Evolutionary conservation across 2,888 invertebrate species (phyloP), one percentile per base, ranked within the genome.

Genomic region (Drosophila mimetica): DNA sequence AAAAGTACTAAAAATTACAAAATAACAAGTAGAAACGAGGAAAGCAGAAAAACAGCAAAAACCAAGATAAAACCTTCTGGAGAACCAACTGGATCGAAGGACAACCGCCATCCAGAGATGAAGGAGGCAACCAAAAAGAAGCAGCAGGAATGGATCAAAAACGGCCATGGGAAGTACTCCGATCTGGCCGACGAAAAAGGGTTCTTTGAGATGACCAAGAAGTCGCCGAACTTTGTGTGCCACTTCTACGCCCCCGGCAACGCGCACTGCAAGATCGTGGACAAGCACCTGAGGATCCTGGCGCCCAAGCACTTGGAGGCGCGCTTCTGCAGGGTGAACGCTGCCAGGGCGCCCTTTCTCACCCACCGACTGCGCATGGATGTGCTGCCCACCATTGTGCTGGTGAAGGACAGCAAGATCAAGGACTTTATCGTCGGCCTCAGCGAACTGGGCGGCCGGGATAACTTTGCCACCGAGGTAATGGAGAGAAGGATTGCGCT

Each of bases 341-440:
- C 96, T 0, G 98, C 98, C 88, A 94, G 97, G 79, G 96, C 96
- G 47, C 97, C 98, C 0, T 99, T 99, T 92, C 93, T 99, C 3
- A 96, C 93, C 93, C 96, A 95, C 73, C 94, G 97, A 1, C 93
- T 99, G 54, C 95, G 96, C 89, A 97, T 99, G 80, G 95, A 95
- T 90, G 95, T 98, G 25, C 95, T 99, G 76, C 99, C 99, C 0
- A 98, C 98, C 0, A 94, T 99, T 22, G 96, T 96, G 2, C 92
- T 98, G 41, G 94, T 98, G 48, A 95, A 95, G 86, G 96, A 97
- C 76, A 96, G 96, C 85, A 96, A 97, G 92, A 96, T 97, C 13
- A 95, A 95, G 79, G 99, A 99, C 92, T 98, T 97, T 91, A 95
- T 99, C 55, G 95, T 98, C 2, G 99, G 99, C 11, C 98, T 99